A percentile compares a stretch with the other conserved stretches of the same genome.
Evolutionary conservation across 1,140 invertebrate species (phyloP).

Genomic region (Luehdorfia chinensis): DNA sequence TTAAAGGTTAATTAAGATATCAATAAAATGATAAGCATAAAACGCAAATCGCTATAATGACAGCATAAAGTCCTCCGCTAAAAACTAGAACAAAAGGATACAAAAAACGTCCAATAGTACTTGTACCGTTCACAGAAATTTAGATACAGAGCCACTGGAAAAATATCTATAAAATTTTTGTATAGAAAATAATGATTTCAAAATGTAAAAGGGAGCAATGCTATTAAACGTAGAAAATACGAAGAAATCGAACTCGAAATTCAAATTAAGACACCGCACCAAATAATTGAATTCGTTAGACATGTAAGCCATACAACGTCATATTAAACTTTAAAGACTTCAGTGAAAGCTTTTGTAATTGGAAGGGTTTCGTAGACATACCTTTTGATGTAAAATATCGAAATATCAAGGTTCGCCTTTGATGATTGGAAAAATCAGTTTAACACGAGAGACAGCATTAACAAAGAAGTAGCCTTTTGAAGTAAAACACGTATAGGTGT

Average conservation of each 20-base stretch:
- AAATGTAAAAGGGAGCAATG: constrained; percentile 11
- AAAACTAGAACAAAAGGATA: constrained; percentile 6
- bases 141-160: constrained; percentile 7
- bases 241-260: constrained; percentile 7
- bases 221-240: constrained; percentile 4
- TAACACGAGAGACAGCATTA: constrained; percentile 4
- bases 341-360: constrained; percentile 12
- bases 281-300: constrained; percentile 11
- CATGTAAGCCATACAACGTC: constrained; percentile 11
- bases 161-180: constrained; percentile 9
- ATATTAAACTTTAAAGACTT: constrained; percentile 10
- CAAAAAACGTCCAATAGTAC: constrained; percentile 2
- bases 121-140: constrained; percentile 10
- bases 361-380: constrained; percentile 13
- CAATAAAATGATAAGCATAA: neutral
- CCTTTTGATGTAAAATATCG: constrained; percentile 14
- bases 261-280: constrained; percentile 1
- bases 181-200: constrained; percentile 11
- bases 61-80: constrained; percentile 3
- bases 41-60: neutral
- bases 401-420: constrained; percentile 11
- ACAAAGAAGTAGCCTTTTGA: too few species aligned
- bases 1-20: neutral
- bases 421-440: constrained; percentile 8
- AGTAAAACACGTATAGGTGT: neutral